phyloP scores from a whole-genome alignment of 2,888 invertebrate species.

The Beris morrisii region DNA sequence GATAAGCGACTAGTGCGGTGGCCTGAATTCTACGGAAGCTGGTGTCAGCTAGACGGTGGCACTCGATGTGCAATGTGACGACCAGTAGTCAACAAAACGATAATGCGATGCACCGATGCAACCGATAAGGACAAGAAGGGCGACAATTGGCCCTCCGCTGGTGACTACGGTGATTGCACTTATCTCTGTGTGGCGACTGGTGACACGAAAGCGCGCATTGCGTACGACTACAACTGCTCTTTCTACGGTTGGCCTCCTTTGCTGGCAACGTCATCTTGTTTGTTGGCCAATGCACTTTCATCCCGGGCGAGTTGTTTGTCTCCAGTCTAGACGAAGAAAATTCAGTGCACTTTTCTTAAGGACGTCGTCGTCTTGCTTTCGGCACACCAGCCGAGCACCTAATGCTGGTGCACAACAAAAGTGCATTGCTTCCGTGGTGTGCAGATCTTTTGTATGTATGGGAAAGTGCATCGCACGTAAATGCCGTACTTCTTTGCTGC shows the following conservation, averaged over 20 bases:
- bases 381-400: background rate
- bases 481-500: no score
- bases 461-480: no score
- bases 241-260: constrained; percentile 22
- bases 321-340: constrained; percentile 38
- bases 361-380: constrained; percentile 25
- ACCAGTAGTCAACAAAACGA: no score
- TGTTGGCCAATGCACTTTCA: constrained; percentile 34
- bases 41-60: background rate
- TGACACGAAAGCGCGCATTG: no score
- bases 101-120: background rate
- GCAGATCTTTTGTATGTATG: no score
- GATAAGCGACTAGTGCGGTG: no score
- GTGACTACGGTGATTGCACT: background rate
- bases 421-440: no score
- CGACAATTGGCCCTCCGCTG: background rate
- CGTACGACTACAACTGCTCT: background rate
- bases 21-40: no score
- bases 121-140: background rate
- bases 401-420: no score
- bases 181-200: no score
- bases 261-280: constrained; percentile 27
- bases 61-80: background rate
- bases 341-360: constrained; percentile 32
- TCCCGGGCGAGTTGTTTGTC: constrained; percentile 28